Evolutionary conservation across 2,113 vertebrate species (phyloP).

Genomic region (Peromyscus maniculatus): DNA sequence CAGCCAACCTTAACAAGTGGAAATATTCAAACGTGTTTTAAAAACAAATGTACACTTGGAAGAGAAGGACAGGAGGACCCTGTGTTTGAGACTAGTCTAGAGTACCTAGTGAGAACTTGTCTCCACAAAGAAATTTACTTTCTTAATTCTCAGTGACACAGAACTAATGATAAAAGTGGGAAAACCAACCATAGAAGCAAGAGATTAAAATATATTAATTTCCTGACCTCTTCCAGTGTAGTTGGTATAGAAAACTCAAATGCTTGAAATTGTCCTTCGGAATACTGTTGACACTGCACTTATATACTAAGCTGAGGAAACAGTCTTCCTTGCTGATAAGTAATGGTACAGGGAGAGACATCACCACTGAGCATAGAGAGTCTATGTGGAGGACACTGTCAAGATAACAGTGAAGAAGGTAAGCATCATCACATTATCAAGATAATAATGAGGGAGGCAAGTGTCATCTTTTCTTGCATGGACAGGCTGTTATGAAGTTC

Average conservation of each 20-base stretch:
- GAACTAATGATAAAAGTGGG: not conserved
- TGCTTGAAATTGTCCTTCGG: not conserved
- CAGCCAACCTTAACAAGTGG: not conserved
- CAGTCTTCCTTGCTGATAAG: not conserved
- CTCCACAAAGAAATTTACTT: not conserved
- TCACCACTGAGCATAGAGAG: not conserved
- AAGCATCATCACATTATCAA: not conserved
- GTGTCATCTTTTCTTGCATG: not conserved
- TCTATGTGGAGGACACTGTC: not conserved
- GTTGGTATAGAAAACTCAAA: not conserved
- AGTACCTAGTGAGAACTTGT: not conserved
- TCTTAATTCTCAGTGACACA: constrained; percentile 28
- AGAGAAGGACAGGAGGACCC: not conserved
- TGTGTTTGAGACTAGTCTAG: not conserved
- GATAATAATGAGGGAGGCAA: not conserved
- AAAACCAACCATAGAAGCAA: not conserved
- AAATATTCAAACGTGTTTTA: not conserved
- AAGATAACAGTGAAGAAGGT: not conserved
- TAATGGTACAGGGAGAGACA: not conserved
- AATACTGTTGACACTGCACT: not conserved
- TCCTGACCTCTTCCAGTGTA: not conserved
- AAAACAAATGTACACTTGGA: not conserved
- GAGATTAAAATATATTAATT: not conserved
- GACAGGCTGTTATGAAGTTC: not conserved
- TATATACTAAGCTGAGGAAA: not conserved